Percentiles rank a stretch among this genome's conserved stretches.
Conservation (phyloP, 2,797 vertebrate species). For the Coilia nasus region DNA sequence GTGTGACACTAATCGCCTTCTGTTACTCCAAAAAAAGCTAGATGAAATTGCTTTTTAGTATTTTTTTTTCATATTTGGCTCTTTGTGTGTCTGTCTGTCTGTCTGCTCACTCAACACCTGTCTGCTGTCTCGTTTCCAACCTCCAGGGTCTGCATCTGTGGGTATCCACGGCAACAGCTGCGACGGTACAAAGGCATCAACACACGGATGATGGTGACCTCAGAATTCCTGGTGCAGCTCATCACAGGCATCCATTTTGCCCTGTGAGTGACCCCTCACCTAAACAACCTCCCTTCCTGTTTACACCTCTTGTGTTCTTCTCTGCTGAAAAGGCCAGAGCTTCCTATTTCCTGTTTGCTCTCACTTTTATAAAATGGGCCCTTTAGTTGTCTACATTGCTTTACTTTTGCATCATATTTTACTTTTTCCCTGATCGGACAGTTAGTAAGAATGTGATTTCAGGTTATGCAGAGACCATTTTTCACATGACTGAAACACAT, state of each 20-base stretch:
- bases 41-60: slow-evolving; percentile 14
- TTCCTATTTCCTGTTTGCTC: neutral
- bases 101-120: slow-evolving; percentile 13
- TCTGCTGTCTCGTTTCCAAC: slow-evolving; percentile 11
- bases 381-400: too few relatives aligned
- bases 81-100: neutral
- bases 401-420: too few relatives aligned
- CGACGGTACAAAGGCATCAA: slow-evolving; percentile 91
- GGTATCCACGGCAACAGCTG: slow-evolving; percentile 93
- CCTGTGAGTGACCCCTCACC: slow-evolving; percentile 81
- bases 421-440: too few relatives aligned
- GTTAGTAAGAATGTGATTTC: too few relatives aligned
- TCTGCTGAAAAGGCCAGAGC: neutral
- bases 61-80: neutral
- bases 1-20: neutral
- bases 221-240: slow-evolving; percentile 97
- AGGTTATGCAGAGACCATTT: too few relatives aligned
- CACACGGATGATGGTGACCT: slow-evolving; percentile 88
- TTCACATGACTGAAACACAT: neutral
- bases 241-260: slow-evolving; percentile 96
- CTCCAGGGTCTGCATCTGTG: slow-evolving; percentile 91
- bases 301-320: neutral
- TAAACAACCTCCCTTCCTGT: neutral
- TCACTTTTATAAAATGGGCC: neutral
- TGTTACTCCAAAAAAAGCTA: neutral